phyloP scores from a whole-genome alignment of 2,797 vertebrate genomes.

The Sternotherus odoratus region DNA sequence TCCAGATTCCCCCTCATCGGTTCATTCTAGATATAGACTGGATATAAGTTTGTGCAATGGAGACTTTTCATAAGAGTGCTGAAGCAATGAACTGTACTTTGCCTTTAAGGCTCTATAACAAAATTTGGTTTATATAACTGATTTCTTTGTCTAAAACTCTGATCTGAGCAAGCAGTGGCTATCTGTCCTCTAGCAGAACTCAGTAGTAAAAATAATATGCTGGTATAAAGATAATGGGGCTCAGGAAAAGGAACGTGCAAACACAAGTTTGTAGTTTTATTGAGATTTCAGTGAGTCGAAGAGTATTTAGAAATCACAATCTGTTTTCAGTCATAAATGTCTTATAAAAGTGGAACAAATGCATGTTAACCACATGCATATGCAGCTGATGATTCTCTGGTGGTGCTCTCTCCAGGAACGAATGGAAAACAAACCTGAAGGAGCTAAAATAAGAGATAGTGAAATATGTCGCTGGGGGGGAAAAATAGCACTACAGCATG shows the following conservation, averaged over 20 bases:
- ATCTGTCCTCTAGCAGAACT: neutral
- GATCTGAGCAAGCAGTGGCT: neutral
- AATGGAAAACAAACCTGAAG: neutral
- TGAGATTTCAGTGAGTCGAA: conserved; percentile 20
- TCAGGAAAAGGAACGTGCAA: conserved; percentile 15
- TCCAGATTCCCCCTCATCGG: neutral
- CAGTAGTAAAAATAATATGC: neutral
- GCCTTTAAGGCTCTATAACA: neutral
- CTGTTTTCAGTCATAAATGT: conserved; percentile 35
- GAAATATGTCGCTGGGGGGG: neutral
- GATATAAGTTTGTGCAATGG: neutral
- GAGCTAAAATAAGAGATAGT: conserved; percentile 39
- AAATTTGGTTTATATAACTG: neutral
- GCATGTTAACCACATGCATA: neutral
- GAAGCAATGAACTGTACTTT: neutral
- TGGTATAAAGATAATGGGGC: neutral
- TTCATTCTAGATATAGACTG: neutral
- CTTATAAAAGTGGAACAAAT: conserved; percentile 41
- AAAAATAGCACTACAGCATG: neutral
- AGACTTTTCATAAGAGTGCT: neutral
- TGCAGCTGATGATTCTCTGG: conserved; percentile 3
- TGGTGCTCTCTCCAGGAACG: neutral
- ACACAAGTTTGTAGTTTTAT: neutral
- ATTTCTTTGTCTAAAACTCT: neutral
- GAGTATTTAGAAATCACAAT: conserved; percentile 31